phyloP scores from a whole-genome alignment of 2,797 vertebrate species.

The Chloroceryle inda region DNA sequence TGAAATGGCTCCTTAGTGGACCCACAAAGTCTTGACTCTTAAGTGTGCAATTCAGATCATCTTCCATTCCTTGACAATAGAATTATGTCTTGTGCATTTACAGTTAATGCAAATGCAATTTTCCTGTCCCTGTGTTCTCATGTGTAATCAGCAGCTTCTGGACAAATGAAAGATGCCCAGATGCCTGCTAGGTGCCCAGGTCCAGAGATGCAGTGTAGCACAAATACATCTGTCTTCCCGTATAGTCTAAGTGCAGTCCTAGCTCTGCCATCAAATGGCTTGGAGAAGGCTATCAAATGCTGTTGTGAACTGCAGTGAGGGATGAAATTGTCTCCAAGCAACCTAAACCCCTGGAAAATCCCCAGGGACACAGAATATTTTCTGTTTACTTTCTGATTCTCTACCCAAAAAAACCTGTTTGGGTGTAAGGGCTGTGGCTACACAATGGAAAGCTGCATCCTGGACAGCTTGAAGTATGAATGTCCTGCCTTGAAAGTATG shows the following conservation, averaged over 20 bases:
- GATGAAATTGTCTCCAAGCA: not conserved
- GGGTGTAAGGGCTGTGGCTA: not conserved
- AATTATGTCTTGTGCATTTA: not conserved
- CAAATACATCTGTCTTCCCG: not conserved
- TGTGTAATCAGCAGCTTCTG: not conserved
- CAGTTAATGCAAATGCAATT: not conserved
- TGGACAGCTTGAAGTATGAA: not conserved
- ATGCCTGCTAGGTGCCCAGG: not conserved
- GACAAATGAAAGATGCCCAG: not conserved
- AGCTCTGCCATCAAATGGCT: not conserved
- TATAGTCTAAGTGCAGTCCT: not conserved
- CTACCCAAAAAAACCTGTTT: not conserved
- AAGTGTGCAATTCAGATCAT: not conserved
- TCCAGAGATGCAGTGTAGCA: not conserved
- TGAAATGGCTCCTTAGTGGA: not conserved
- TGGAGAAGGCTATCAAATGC: not conserved
- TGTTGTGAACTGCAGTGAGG: not conserved
- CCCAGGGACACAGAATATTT: not conserved
- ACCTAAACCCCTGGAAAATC: not conserved
- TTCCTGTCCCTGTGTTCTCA: not conserved
- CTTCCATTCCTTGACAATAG: not conserved
- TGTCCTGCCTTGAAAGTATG: not conserved
- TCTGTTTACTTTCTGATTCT: not conserved
- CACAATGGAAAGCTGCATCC: not conserved
- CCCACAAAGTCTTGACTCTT: fast-evolving